Conservation (phyloP, 2,797 vertebrate species). For the Lagocephalus sceleratus region DNA sequence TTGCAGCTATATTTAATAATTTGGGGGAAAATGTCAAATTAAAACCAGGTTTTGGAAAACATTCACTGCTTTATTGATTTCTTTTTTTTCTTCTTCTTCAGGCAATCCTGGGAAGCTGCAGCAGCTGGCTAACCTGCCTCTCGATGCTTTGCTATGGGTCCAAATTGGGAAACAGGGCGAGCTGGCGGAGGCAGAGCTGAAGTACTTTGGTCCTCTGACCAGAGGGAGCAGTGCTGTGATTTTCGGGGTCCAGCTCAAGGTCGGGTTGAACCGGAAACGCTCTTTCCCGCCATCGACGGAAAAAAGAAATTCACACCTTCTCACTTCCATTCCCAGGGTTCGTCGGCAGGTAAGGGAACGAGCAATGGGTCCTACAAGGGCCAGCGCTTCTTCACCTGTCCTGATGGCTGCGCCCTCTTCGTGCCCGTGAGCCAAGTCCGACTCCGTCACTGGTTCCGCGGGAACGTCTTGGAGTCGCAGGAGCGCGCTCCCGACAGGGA, state of each 20-base stretch:
- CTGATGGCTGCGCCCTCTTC: slow-evolving; percentile 76
- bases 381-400: slow-evolving; percentile 75
- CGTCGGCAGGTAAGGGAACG: slow-evolving; percentile 67
- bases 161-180: slow-evolving; percentile 62
- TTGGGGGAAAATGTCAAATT: too few species aligned
- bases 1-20: too few species aligned
- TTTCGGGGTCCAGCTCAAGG: slow-evolving; percentile 82
- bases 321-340: slow-evolving; percentile 59
- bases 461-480: slow-evolving; percentile 2
- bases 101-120: slow-evolving; percentile 61
- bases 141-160: slow-evolving; percentile 68
- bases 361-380: slow-evolving; percentile 76
- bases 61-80: neutral
- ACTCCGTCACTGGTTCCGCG: slow-evolving; percentile 40
- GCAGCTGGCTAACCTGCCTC: slow-evolving; percentile 48
- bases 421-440: slow-evolving; percentile 61
- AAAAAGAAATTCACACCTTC: neutral
- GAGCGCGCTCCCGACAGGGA: slow-evolving; percentile 24
- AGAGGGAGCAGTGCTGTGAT: slow-evolving; percentile 62
- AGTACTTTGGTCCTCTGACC: slow-evolving; percentile 70
- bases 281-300: too few species aligned
- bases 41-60: neutral
- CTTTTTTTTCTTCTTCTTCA: slow-evolving; percentile 20
- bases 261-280: slow-evolving; percentile 10
- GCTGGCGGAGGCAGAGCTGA: slow-evolving; percentile 73